These are phyloP conservation scores for Zaprionus nigranus DNA, from an alignment of 1,140 invertebrate genomes.

Conservation along the genomic window DNA sequence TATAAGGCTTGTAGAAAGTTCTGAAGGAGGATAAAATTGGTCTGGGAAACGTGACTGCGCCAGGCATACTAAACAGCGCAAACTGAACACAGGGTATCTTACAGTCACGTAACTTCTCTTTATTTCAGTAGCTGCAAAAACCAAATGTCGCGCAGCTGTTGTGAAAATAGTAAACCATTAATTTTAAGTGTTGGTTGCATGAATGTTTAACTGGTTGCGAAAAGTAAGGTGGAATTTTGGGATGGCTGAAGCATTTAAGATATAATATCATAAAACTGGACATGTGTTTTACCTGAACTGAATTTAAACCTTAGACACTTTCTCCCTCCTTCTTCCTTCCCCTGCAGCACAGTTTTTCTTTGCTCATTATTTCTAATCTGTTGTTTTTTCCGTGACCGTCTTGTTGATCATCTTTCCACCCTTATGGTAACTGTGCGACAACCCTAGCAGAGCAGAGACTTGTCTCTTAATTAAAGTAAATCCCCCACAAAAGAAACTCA, in stretches of 20 bases:
- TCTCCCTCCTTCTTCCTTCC: too few relatives aligned
- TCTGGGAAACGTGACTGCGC: too few relatives aligned
- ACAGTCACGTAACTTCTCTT: neutral
- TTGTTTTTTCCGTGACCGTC: neutral
- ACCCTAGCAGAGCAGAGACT: slow-evolving; percentile 41
- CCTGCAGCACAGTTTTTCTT: neutral
- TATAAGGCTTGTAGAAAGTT: neutral
- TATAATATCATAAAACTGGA: neutral
- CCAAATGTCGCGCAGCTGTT: slow-evolving; percentile 71
- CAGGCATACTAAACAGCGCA: neutral
- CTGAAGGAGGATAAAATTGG: too few relatives aligned
- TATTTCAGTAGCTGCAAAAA: slow-evolving; percentile 18
- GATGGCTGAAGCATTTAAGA: neutral
- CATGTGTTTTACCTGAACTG: neutral
- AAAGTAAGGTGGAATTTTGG: neutral
- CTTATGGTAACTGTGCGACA: slow-evolving; percentile 10
- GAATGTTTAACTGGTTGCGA: too few relatives aligned
- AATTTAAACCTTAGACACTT: too few relatives aligned
- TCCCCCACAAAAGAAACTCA: slow-evolving; percentile 57
- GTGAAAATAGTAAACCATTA: slow-evolving; percentile 76
- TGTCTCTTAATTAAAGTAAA: slow-evolving; percentile 84
- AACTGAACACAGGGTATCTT: neutral
- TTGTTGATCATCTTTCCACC: slow-evolving; percentile 26
- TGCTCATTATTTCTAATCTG: neutral
- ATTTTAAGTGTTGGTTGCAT: slow-evolving; percentile 70